Percentiles rank a stretch among this genome's conserved stretches.
phyloP scores from a whole-genome alignment of 2,797 vertebrate genomes.

The Melanotaenia maccullochi region DNA sequence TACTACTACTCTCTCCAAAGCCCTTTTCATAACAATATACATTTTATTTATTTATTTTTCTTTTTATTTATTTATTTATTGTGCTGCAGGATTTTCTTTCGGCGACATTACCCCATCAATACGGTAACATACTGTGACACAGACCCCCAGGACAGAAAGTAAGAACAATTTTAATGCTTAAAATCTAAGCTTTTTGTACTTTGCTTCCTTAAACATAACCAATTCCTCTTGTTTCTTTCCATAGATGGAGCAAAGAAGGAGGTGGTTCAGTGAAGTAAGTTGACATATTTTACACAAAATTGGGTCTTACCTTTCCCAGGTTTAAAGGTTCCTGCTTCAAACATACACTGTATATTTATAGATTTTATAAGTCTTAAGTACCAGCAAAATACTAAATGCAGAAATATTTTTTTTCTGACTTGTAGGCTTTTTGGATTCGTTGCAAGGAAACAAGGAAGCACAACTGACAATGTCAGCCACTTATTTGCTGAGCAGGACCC shows the following conservation, averaged over 20 bases:
- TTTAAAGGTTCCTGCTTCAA: no score
- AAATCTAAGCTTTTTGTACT: accelerated
- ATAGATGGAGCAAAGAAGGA: constrained; percentile 92
- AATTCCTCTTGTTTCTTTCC: constrained; percentile 14
- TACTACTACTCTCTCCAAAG: not conserved
- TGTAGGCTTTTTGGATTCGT: constrained; percentile 95
- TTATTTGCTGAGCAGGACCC: constrained; percentile 97
- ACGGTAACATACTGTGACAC: constrained; percentile 93
- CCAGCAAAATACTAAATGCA: not conserved
- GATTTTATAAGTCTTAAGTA: not conserved
- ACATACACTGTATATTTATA: not conserved
- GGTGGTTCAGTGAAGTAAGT: constrained; percentile 90
- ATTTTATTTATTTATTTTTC: not conserved
- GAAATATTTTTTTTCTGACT: not conserved
- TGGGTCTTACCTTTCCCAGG: not conserved
- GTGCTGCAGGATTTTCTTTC: constrained; percentile 90
- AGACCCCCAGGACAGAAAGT: constrained; percentile 96
- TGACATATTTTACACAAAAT: not conserved
- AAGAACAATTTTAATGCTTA: constrained; percentile 54
- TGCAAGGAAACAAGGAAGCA: constrained; percentile 97
- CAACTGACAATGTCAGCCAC: constrained; percentile 98
- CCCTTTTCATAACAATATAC: not conserved
- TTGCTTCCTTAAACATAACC: not conserved
- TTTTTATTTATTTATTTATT: not conserved
- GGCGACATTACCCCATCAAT: constrained; percentile 94